Conservation (phyloP, 2,888 invertebrate genomes). For the Tinea semifulvella region DNA sequence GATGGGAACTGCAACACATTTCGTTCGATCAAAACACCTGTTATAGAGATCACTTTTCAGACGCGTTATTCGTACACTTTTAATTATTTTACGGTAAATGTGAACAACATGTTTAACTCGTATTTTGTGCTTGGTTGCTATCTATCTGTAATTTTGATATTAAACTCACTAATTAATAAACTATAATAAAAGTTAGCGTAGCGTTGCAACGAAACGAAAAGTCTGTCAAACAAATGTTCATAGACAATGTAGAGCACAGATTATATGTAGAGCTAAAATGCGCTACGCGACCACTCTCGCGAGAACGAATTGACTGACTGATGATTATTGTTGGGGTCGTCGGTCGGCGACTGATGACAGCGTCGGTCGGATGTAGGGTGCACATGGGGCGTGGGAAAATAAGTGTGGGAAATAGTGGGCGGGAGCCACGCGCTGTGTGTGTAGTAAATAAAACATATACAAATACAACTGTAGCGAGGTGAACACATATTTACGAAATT, state of each 20-base stretch:
- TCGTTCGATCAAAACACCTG: constrained; percentile 84
- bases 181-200: neutral
- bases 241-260: constrained; percentile 33
- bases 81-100: neutral
- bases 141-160: neutral
- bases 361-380: constrained; percentile 76
- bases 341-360: constrained; percentile 23
- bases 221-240: constrained; percentile 55
- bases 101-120: neutral
- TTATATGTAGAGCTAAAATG: no score
- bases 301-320: constrained; percentile 21
- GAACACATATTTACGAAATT: constrained; percentile 53
- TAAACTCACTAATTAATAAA: no score
- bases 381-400: constrained; percentile 82
- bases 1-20: constrained; percentile 62
- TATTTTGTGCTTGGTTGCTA: no score
- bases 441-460: constrained; percentile 73
- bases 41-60: constrained; percentile 76
- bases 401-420: constrained; percentile 86
- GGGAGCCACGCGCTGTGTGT: constrained; percentile 43
- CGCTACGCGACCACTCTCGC: constrained; percentile 3
- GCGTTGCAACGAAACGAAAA: constrained; percentile 38
- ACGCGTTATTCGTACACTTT: constrained; percentile 29
- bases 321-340: constrained; percentile 20
- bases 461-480: constrained; percentile 61